These are phyloP conservation scores for Bradypodion ventrale DNA, from an alignment of 2,797 vertebrate species.

Conservation along the genomic window DNA sequence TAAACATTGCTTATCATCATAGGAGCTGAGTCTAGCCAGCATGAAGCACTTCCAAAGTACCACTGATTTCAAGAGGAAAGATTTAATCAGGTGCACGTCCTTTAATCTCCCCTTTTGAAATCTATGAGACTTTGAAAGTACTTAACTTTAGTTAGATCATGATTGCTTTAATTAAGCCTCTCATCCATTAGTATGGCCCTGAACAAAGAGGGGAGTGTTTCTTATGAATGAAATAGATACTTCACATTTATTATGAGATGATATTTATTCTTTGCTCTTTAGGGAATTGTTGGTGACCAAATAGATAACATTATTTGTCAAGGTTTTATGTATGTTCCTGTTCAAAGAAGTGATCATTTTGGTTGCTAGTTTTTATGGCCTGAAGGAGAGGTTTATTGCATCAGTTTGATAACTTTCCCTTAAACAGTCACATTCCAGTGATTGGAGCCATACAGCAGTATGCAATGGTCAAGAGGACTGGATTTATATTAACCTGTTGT, in stretches of 20 bases:
- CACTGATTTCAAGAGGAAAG: slow-evolving; percentile 7
- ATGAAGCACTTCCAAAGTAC: slow-evolving; percentile 3
- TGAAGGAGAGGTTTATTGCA: background rate
- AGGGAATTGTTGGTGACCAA: background rate
- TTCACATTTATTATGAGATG: background rate
- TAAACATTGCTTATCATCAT: background rate
- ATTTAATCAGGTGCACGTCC: background rate
- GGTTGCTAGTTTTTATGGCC: background rate
- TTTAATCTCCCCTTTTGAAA: slow-evolving; percentile 24
- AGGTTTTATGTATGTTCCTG: background rate
- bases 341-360: background rate
- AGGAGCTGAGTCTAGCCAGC: background rate
- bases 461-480: background rate
- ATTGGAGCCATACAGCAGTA: background rate
- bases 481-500: background rate
- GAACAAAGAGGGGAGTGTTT: background rate
- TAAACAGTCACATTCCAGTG: background rate
- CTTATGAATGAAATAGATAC: background rate
- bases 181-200: slow-evolving; percentile 12
- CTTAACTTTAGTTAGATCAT: background rate
- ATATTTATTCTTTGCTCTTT: background rate
- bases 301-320: background rate
- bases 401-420: background rate
- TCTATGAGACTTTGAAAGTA: slow-evolving; percentile 3
- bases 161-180: background rate